A percentile compares a stretch with the other conserved stretches of the same genome.
Conservation (phyloP, 2,888 invertebrate genomes). For the Frankliniella intonsa region DNA sequence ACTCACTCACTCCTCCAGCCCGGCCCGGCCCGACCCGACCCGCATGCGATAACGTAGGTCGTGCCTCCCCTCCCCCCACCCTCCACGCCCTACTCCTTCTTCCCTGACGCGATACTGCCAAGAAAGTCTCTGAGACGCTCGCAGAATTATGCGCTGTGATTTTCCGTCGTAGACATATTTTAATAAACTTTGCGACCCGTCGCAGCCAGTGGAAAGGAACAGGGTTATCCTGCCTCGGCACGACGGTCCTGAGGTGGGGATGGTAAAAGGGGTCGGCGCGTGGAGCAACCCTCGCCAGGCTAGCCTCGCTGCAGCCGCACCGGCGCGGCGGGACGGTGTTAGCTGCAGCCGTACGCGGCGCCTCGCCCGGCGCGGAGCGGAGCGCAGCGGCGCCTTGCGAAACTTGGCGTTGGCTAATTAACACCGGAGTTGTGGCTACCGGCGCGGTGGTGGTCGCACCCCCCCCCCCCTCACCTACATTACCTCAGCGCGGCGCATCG, state of each 20-base stretch:
- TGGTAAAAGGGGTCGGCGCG: background rate
- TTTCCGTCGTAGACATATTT: no score
- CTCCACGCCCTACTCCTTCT: background rate
- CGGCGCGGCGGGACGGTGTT: no score
- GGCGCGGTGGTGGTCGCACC: background rate
- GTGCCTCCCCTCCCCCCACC: background rate
- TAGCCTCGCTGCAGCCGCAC: background rate
- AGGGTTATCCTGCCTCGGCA: no score
- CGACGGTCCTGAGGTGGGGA: no score
- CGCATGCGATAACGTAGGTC: constrained; percentile 19
- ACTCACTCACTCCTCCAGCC: background rate
- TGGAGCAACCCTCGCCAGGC: background rate
- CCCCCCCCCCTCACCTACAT: background rate
- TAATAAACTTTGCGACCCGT: no score
- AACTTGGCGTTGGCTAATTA: background rate
- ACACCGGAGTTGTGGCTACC: background rate
- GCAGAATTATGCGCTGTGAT: no score
- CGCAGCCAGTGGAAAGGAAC: no score
- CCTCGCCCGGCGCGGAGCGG: no score
- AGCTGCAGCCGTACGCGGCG: no score
- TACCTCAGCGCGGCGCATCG: background rate
- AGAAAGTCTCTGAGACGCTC: no score
- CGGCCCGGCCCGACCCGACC: background rate
- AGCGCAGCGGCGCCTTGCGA: background rate
- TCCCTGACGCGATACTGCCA: background rate